A percentile compares a stretch with the other conserved stretches of the same genome.
Evolutionary conservation across 2,888 invertebrate genomes (phyloP).

Genomic region (Hypselothyrea guttata): DNA sequence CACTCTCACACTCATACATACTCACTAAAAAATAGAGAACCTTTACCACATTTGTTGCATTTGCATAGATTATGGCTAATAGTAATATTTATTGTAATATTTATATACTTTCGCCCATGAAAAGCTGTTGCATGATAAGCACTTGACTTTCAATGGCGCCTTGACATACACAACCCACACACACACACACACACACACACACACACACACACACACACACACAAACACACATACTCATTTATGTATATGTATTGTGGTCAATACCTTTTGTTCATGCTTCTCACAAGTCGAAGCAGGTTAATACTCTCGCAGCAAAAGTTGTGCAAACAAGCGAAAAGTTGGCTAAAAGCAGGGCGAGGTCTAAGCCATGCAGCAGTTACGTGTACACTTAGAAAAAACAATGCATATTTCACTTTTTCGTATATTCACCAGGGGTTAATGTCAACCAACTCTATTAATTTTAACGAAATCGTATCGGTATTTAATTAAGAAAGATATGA

Average conservation of each 20-base stretch:
- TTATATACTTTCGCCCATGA: conserved; percentile 5
- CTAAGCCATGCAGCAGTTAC: neutral
- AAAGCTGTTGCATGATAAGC: conserved; percentile 22
- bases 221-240: neutral
- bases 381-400: too few species aligned
- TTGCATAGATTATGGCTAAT: conserved; percentile 16
- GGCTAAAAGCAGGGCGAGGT: neutral
- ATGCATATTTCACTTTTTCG: too few species aligned
- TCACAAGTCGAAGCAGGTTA: conserved; percentile 21
- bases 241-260: conserved; percentile 12
- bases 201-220: neutral
- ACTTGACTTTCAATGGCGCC: conserved; percentile 35
- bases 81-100: conserved; percentile 6
- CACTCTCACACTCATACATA: neutral
- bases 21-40: neutral
- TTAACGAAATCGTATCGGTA: too few species aligned
- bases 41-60: conserved; percentile 6
- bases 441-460: too few species aligned
- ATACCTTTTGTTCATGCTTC: conserved; percentile 20
- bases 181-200: conserved; percentile 8
- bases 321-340: neutral
- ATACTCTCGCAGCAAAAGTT: conserved; percentile 17
- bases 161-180: conserved; percentile 11
- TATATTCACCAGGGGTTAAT: too few species aligned
- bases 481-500: too few species aligned